Base-by-base conservation (phyloP, 2,888 invertebrate species). In the Lycocerus yunnanus region DNA sequence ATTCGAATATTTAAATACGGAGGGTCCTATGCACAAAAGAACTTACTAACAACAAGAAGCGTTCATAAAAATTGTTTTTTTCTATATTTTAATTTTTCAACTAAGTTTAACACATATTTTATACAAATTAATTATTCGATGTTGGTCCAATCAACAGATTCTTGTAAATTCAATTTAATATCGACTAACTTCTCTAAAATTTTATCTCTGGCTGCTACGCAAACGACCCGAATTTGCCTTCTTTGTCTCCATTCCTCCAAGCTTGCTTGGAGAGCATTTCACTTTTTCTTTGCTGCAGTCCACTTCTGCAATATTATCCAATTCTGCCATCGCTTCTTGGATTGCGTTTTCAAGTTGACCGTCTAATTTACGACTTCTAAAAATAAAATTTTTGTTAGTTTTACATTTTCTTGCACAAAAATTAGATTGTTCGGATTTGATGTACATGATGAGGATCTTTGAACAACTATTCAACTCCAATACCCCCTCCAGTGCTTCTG, bases 361-460 rank as follows among this genome's bases (percentile, higher is more conserved):
- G 88, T 95, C 96, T 90, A 96, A 90, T 93, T 96, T 96, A 91
- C 96, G 93, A 91, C 95, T 95, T 92, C 96, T 97, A 91, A 20
- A 27, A 66, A 59, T 16, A 68, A 16, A 68, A n/a, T 18, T 16
- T 67, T 58, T 6, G n/a, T 43, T 43, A 43, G 6, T n/a, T n/a
- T 8, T 43, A 0, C 0, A 6, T n/a, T 43, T 43, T 43, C 10
- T 5, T n/a, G 43, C 43, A n/a, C n/a, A 43, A 5, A 6, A n/a
- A 43, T 43, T 43, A 6, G 43, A 43, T 43, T 43, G 43, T 43
- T 43, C n/a, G 4, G n/a, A 13, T 43, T 43, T 43, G n/a, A n/a
- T 43, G n/a, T n/a, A 6, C 43, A n/a, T 43, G 2, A 6, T 43
- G n/a, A 43, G n/a, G 43, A 43, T 43, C 43, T n/a, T 43, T 43